Base-by-base conservation (phyloP, 2,797 vertebrate genomes). In the Meda fulgida region DNA sequence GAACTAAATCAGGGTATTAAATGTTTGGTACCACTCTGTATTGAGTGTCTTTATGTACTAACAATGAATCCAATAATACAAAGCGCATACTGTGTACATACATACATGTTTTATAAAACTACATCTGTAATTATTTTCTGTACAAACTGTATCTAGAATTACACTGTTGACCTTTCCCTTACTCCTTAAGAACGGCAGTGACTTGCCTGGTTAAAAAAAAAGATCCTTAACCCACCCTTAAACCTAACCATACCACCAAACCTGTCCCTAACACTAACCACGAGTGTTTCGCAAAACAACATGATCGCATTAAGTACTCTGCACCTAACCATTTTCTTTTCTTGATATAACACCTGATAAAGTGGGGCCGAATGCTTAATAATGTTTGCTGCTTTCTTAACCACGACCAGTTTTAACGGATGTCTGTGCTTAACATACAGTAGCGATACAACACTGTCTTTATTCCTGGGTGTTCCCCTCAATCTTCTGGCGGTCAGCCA, bases 401-500 rank as follows among this genome's bases (percentile, higher is more conserved):
- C 29, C 5, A 19, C 34, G 36, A 53, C 6, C 72, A 23, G 29
- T 34, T 36, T 36, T 14, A 55, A 34, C 14, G 48, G 31, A 23
- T 5, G 23, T n/a, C 10, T 26, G 29, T 4, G 4, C 38, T 31
- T 38, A 48, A 11, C 14, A 3, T 73, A 69, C 53, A 71, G 14
- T 40, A 29, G 43, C 7, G 31, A 83, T 48, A 58, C 66, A 21
- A 66, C 46, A 34, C 51, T 76, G 40, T 69, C 48, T 48, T 8
- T 60, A 63, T 86, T 69, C 82, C 51, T 80, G 84, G 76, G 71
- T 84, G 77, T 87, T 84, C 90, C 86, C 77, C 43, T 51, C 60
- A 71, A 85, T 86, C 55, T 81, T 82, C 72, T 91, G 92, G 88
- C 86, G 11, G 63, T 3, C 72, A 79, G 89, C 90, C 92, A 91